Evolutionary conservation across 2,797 vertebrate species (phyloP), one percentile per base, ranked within the genome.

Genomic region (Pogoniulus pusillus): DNA sequence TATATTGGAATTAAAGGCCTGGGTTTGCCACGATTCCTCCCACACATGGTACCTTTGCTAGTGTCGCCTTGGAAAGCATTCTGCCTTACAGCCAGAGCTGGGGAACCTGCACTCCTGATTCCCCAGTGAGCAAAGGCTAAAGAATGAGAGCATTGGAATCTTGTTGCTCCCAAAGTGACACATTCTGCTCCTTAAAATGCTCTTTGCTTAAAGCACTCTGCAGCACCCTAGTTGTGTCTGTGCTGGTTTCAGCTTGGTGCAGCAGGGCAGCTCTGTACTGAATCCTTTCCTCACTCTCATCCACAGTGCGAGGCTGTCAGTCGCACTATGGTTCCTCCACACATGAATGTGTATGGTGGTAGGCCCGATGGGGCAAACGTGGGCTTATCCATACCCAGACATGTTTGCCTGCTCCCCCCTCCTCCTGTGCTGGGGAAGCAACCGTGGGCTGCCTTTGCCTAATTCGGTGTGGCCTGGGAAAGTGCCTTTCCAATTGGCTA

Each of bases 1-100:
- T 93, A 71, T 32, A 57, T 2, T 23, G 83, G 70, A 88, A 92
- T 92, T 85, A 75, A 77, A 80, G 90, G 51, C 58, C 57, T 18
- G 41, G 51, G 35, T 88, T 92, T 94, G 84, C 92, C 89, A 92
- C 3, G 47, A 94, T 94, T 93, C 93, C 94, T 94, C 92, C 93
- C 77, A 93, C 92, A 75, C 39, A 4, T 5, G 27, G 59, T 37
- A 57, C 80, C 73, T 90, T 14, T 74, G 72, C 37, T n/a, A 10
- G 14, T 12, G 14, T 35, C 0, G 0, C 10, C 51, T 86, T 59
- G 54, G 81, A 72, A 89, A 80, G 62, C 49, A 82, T 68, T 27
- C 73, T 93, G 89, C n/a, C 51, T 65, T 89, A 77, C 87, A 65
- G 37, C 51, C 32, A 39, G 59, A 69, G 69, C 20, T 84, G 69